Conservation (phyloP, 2,888 invertebrate species). For the Teleiodes luculella region DNA sequence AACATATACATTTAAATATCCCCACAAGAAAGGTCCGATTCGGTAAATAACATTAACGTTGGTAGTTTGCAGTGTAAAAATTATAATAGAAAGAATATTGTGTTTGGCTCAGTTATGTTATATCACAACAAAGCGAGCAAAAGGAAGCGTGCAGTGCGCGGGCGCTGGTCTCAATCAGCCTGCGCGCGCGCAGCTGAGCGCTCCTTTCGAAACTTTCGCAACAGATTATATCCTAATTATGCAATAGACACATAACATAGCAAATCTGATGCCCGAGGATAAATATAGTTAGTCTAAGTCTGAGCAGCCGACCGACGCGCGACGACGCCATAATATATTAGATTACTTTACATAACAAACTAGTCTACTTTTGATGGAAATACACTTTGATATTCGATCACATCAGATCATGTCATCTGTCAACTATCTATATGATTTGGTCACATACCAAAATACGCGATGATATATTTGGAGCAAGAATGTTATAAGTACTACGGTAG, state of each 20-base stretch:
- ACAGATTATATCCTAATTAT: slow-evolving; percentile 20
- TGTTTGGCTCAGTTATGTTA: slow-evolving; percentile 13
- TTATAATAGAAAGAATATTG: slow-evolving; percentile 14
- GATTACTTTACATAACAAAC: slow-evolving; percentile 3
- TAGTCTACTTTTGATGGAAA: not conserved
- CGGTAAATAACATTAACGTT: too few relatives aligned
- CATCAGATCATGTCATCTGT: not conserved
- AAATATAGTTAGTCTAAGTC: slow-evolving; percentile 9
- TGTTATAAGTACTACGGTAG: too few relatives aligned
- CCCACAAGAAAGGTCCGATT: too few relatives aligned
- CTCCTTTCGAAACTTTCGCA: slow-evolving; percentile 22
- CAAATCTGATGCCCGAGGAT: slow-evolving; percentile 13
- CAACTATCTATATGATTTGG: not conserved
- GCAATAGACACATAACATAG: slow-evolving; percentile 21
- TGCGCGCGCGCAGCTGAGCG: slow-evolving; percentile 1
- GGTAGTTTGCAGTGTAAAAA: too few relatives aligned
- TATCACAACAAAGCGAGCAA: slow-evolving; percentile 18
- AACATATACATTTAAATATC: too few relatives aligned
- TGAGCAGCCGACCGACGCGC: not conserved
- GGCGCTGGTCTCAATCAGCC: not conserved
- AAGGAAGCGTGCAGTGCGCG: slow-evolving; percentile 15
- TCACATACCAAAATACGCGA: too few relatives aligned
- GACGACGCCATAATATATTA: not conserved
- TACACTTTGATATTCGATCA: not conserved
- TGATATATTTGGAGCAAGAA: too few relatives aligned